These are phyloP conservation scores for Colistium nudipinnis DNA, from an alignment of 2,113 vertebrate species.

Conservation along the genomic window DNA sequence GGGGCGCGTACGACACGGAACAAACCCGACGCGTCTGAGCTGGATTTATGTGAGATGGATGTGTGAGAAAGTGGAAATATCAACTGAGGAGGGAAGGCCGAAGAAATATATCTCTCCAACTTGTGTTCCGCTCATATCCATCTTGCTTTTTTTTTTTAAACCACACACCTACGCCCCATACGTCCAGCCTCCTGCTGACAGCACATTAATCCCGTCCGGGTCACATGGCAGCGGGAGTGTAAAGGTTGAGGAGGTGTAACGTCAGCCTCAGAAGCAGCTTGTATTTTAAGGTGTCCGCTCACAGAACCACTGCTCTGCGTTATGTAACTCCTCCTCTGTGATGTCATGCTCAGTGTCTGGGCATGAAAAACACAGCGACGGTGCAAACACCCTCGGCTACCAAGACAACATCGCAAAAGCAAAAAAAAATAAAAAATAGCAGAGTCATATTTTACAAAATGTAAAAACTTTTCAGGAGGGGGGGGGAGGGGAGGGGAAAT, in stretches of 20 bases:
- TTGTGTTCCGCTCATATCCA: background rate
- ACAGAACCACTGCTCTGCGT: conserved; percentile 20
- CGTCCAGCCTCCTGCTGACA: background rate
- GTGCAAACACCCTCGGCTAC: conserved; percentile 37
- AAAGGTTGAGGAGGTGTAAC: background rate
- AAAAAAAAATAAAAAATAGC: too few relatives aligned
- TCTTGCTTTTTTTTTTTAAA: background rate
- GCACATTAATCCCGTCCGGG: conserved; percentile 3
- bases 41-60: background rate
- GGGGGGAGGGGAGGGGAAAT: too few relatives aligned
- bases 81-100: background rate
- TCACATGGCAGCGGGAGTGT: conserved; percentile 2
- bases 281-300: conserved; percentile 18
- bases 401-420: conserved; percentile 29
- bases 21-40: background rate
- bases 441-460: background rate
- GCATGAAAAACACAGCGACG: conserved; percentile 12
- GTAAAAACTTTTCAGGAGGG: background rate
- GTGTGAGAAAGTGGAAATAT: conserved; percentile 48
- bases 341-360: conserved; percentile 50
- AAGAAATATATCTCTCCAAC: background rate
- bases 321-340: conserved; percentile 43
- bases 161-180: background rate
- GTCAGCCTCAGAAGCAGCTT: conserved; percentile 16
- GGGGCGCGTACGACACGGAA: conserved; percentile 4